Evolutionary conservation across 2,888 invertebrate species (phyloP), one percentile per base, ranked within the genome.

Genomic region (Andrena trimmerana): DNA sequence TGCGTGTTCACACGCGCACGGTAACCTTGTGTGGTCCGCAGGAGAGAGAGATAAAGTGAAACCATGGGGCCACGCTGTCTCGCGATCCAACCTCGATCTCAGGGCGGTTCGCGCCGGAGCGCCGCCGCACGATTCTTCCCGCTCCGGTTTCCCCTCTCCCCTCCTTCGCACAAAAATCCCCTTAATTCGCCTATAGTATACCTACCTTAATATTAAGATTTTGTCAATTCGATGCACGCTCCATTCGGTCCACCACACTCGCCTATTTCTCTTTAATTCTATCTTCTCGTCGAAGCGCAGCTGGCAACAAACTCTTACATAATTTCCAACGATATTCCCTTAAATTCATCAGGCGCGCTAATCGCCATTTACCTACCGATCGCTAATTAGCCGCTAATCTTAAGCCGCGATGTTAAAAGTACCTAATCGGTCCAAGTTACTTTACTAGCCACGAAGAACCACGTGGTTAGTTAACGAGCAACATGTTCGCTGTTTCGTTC

Each of bases 51-150:
- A 88, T 84, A 83, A 87, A 88, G 90, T 87, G 90, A 90, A 91
- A 90, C 87, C 82, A 81, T 86, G 91, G 91, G 90, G 92, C 92
- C 91, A 91, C 90, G 92, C 92, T 90, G 91, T 91, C 90, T 91
- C 91, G 91, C 71, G 86, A 85, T 87, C 78, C 87, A 78, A 86
- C 86, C 83, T 86, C 86, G 89, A 87, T 88, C 85, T 76, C 86
- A 80, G 83, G 80, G 89, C 85, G 85, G 81, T 80, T 86, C 78
- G 72, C 73, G 79, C 69, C 42, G 42, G 42, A 42, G 13, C 42
- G 13, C 42, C 42, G 42, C 42, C 80, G 77, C 76, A 29, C 75
- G 80, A 69, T 78, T 69, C 76, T 67, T 74, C 88, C 80, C 79
- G 79, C 73, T 86, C 79, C 83, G 78, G 67, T 73, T 80, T 83